These are phyloP conservation scores for Tetramorium alpestre DNA, from an alignment of 1,140 invertebrate species.

Conservation along the genomic window DNA sequence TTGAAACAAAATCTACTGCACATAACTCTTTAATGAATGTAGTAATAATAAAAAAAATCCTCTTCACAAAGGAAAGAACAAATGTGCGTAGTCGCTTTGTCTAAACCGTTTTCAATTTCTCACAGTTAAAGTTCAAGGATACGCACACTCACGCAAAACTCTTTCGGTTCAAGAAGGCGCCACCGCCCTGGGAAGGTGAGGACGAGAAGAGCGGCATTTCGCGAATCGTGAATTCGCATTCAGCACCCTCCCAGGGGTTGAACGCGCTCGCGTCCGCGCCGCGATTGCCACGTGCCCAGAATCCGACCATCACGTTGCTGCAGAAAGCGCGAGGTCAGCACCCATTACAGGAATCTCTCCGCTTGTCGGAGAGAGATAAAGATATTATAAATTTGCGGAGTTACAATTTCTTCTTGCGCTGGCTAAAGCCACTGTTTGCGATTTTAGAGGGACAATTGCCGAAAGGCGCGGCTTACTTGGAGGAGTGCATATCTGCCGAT, in stretches of 20 bases:
- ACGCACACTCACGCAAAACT: neutral
- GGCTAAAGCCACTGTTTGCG: neutral
- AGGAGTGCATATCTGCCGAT: constrained; percentile 86
- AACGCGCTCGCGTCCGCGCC: constrained; percentile 85
- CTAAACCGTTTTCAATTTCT: neutral
- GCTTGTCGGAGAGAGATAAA: neutral
- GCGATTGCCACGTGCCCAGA: constrained; percentile 92
- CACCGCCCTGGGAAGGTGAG: constrained; percentile 82
- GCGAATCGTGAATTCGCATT: constrained; percentile 88
- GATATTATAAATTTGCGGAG: neutral
- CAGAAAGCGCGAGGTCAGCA: constrained; percentile 94
- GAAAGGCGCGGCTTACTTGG: constrained; percentile 91
- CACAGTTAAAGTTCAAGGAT: neutral
- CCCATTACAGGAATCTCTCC: neutral
- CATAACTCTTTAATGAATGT: neutral
- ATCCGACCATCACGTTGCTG: constrained; percentile 94
- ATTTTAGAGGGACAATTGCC: constrained; percentile 92
- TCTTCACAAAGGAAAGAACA: neutral
- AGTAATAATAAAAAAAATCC: neutral
- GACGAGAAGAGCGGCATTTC: constrained; percentile 80
- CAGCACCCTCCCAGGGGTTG: constrained; percentile 88
- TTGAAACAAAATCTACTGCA: neutral
- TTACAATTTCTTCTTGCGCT: neutral
- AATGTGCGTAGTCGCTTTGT: neutral
- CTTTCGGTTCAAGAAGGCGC: constrained; percentile 61